phyloP scores from a whole-genome alignment of 2,888 invertebrate genomes.

The Blastobasis adustella region DNA sequence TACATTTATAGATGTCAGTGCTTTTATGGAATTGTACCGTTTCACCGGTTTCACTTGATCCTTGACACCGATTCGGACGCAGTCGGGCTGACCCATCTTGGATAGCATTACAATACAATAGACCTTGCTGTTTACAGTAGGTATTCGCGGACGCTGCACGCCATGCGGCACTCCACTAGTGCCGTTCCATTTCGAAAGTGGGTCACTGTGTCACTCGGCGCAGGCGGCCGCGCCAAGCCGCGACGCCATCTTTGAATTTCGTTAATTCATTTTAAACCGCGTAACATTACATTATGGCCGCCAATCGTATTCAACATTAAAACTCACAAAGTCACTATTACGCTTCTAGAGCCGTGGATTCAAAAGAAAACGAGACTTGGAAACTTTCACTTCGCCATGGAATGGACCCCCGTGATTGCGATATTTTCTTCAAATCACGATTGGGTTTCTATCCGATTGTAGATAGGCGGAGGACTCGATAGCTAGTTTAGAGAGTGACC shows the following conservation, averaged over 20 bases:
- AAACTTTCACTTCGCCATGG: conserved; percentile 58
- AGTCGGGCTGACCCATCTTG: too few relatives aligned
- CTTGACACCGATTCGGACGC: too few relatives aligned
- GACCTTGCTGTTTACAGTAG: conserved; percentile 8
- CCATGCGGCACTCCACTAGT: conserved; percentile 57
- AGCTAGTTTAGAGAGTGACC: conserved; percentile 7
- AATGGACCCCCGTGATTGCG: conserved; percentile 35
- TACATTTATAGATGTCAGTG: too few relatives aligned
- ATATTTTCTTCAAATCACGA: conserved; percentile 43
- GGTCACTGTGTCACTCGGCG: conserved; percentile 66
- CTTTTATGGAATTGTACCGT: too few relatives aligned
- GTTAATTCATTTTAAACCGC: conserved; percentile 46
- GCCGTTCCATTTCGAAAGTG: conserved; percentile 71
- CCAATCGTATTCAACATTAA: neutral
- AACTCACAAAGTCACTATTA: conserved; percentile 17
- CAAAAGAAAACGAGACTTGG: conserved; percentile 48
- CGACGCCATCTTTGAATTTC: conserved; percentile 65
- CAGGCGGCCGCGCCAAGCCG: conserved; percentile 62
- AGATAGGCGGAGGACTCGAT: conserved; percentile 14
- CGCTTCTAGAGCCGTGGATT: conserved; percentile 20
- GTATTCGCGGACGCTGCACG: conserved; percentile 40
- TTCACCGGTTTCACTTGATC: too few relatives aligned
- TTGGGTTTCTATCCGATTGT: conserved; percentile 17
- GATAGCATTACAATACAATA: neutral
- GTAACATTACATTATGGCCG: conserved; percentile 12